These are phyloP conservation scores for Galaxias olidus DNA, from an alignment of 2,797 vertebrate genomes.

Conservation along the genomic window DNA sequence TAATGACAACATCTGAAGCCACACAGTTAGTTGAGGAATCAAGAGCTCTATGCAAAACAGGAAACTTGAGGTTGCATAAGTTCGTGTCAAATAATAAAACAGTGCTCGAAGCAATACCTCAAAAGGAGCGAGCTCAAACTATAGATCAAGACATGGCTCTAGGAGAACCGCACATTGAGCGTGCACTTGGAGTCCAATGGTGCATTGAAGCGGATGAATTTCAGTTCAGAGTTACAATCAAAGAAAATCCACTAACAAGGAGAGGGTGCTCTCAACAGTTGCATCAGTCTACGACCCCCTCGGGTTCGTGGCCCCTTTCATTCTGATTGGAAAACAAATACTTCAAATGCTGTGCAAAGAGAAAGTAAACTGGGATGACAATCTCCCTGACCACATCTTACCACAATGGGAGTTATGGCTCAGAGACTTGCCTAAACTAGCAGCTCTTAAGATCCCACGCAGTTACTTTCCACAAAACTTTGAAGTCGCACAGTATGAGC, in stretches of 20 bases:
- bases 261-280: constrained; percentile 16
- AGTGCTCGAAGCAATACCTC: neutral
- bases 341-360: constrained; percentile 22
- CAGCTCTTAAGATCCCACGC: constrained; percentile 7
- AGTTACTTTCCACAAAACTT: constrained; percentile 16
- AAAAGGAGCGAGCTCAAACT: neutral
- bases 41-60: neutral
- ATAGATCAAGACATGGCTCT: neutral
- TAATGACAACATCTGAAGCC: neutral
- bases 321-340: constrained; percentile 14
- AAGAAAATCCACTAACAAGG: constrained; percentile 16
- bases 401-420: constrained; percentile 26
- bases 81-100: neutral
- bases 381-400: constrained; percentile 6
- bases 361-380: constrained; percentile 14
- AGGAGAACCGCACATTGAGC: neutral
- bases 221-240: constrained; percentile 5
- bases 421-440: constrained; percentile 14
- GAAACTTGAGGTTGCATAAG: neutral
- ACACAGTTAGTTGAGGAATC: constrained; percentile 5
- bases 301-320: constrained; percentile 24
- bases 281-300: constrained; percentile 22
- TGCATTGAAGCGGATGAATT: neutral
- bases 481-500: constrained; percentile 10
- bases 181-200: neutral